Base-by-base conservation (phyloP, 2,888 invertebrate species). In the Drosophila mettleri region DNA sequence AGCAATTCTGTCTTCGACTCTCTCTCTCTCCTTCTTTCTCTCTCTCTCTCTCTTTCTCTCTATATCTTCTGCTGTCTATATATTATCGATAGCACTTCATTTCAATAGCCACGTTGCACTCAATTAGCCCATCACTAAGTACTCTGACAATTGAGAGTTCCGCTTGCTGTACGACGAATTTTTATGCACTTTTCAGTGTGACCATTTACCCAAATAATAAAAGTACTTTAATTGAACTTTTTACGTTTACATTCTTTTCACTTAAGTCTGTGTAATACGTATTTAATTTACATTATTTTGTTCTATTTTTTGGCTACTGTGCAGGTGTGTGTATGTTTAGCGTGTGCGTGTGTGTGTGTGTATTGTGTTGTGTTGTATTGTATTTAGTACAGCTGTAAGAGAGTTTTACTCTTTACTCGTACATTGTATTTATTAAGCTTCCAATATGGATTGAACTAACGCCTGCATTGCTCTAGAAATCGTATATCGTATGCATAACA, bases 401-500 rank as follows among this genome's bases (percentile, higher is more conserved):
- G 59, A 76, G 46, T 64, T 38, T 54, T 39, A 57, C 39, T 58
- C 58, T 43, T 39, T 27, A 45, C 52, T 55, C 59, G 53, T 76
- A 59, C 38, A 72, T 57, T 72, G 57, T 77, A 72, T 60, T 27
- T 53, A 57, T 65, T 73, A 72, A 72, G 73, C 57, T 64, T 53
- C 33, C 85, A 80, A 78, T 78, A 83, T 90, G 89, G 86, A 86
- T 86, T 89, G 90, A 90, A 88, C 88, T 86, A 82, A 81, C 86
- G 89, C 86, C 88, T 89, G 85, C 82, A 88, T 84, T 86, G 86
- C 86, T 75, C 69, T 77, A 73, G 71, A 74, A 68, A 74, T 63
- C 63, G 65, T 66, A 63, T 70, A 76, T 63, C 63, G 72, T 77
- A 83, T 69, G 59, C 78, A 77, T 71, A 73, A 68, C 58, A 27